Percentiles rank a stretch among this genome's conserved stretches.
Conservation (phyloP, 2,797 vertebrate genomes). For the Tangara arthus region DNA sequence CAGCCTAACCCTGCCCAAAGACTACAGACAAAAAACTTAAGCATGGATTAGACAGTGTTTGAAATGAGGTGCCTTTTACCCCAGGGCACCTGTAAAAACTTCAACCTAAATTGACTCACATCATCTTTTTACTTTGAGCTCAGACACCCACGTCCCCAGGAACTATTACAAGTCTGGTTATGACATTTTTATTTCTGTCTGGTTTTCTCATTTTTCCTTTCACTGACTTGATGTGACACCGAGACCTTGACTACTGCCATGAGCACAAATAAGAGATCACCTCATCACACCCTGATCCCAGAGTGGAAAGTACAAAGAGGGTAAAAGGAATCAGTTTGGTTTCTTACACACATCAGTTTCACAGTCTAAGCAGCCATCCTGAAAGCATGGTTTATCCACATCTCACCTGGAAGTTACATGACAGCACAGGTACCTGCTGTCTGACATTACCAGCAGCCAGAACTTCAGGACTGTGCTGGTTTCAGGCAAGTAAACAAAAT, state of each 20-base stretch:
- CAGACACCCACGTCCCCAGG: neutral
- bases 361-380: neutral
- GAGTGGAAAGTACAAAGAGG: neutral
- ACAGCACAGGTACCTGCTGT: neutral
- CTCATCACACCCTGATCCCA: neutral
- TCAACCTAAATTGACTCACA: neutral
- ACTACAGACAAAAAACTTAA: neutral
- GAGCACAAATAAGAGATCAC: neutral
- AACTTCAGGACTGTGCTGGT: neutral
- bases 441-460: neutral
- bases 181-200: conserved; percentile 13
- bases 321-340: neutral
- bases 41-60: neutral
- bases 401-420: neutral
- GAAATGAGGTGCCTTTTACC: neutral
- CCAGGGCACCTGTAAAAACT: neutral
- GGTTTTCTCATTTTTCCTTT: conserved; percentile 16
- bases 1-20: neutral
- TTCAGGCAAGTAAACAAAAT: neutral
- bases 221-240: neutral
- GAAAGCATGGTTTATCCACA: neutral
- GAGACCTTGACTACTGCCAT: neutral
- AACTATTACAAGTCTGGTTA: neutral
- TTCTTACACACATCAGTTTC: neutral
- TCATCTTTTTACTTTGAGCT: neutral